Conservation (phyloP, 2,888 invertebrate species). For the Lissocephala sabroskyi region DNA sequence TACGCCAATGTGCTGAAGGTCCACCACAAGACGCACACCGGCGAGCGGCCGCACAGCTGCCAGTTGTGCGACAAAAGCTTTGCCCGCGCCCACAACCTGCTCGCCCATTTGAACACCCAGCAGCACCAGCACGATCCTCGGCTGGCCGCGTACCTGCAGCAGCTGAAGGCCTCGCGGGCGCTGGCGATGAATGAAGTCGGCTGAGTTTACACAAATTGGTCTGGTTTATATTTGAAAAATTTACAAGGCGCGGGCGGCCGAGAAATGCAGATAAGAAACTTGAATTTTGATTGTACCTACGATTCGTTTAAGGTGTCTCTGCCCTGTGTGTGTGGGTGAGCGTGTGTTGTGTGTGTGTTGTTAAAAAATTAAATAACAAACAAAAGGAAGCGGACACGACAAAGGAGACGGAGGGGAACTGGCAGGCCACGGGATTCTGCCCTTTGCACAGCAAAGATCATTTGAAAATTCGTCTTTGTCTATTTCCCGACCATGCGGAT, state of each 20-base stretch:
- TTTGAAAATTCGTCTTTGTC: constrained; percentile 1
- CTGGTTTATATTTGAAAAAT: no score
- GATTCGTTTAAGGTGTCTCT: no score
- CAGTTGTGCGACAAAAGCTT: constrained; percentile 68
- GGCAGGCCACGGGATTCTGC: background rate
- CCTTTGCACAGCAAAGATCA: constrained; percentile 52
- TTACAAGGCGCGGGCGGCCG: no score
- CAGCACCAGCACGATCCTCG: constrained; percentile 67
- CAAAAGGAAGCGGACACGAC: constrained; percentile 7
- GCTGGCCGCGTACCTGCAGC: constrained; percentile 30
- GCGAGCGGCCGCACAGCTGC: constrained; percentile 71
- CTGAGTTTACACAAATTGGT: no score
- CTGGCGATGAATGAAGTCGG: background rate
- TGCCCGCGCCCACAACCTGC: constrained; percentile 67
- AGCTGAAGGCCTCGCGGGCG: constrained; percentile 15
- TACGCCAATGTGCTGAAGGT: constrained; percentile 70
- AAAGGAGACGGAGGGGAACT: background rate
- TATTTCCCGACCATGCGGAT: constrained; percentile 71
- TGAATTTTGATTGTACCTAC: no score
- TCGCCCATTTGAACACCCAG: constrained; percentile 70
- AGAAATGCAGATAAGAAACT: no score
- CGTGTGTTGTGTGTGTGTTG: background rate
- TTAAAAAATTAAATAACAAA: constrained; percentile 63
- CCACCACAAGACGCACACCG: constrained; percentile 69
- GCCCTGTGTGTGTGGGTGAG: no score